phyloP scores from a whole-genome alignment of 2,797 vertebrate species.

The Melanotaenia trifasciata region DNA sequence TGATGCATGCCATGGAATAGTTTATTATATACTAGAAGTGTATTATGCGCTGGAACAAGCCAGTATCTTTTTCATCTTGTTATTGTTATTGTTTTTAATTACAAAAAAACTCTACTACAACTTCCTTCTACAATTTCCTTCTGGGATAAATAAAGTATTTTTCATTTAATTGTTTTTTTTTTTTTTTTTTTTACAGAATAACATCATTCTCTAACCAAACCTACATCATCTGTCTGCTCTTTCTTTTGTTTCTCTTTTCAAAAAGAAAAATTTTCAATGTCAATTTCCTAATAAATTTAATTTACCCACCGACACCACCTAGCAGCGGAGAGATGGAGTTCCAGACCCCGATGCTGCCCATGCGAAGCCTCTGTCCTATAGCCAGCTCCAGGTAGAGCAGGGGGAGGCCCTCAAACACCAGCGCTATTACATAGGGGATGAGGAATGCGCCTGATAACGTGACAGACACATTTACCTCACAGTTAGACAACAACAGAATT shows the following conservation, averaged over 20 bases:
- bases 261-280: not conserved
- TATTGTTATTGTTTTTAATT: too few species aligned
- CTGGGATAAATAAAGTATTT: too few species aligned
- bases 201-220: too few species aligned
- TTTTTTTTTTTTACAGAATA: too few species aligned
- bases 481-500: not conserved
- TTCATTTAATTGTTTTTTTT: too few species aligned
- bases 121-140: too few species aligned
- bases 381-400: conserved; percentile 91
- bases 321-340: conserved; percentile 87
- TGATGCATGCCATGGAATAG: not conserved
- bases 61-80: too few species aligned
- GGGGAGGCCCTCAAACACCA: conserved; percentile 90
- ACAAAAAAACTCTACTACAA: too few species aligned
- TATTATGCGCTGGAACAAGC: too few species aligned
- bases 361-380: conserved; percentile 88
- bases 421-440: conserved; percentile 89
- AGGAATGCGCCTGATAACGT: conserved; percentile 89
- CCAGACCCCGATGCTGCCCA: conserved; percentile 90
- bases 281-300: not conserved
- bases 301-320: conserved; percentile 86
- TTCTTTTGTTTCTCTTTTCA: not conserved
- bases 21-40: too few species aligned
- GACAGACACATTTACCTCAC: conserved; percentile 15
- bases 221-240: too few species aligned